Base-by-base conservation (phyloP, 2,888 invertebrate genomes). In the Aporophyla lueneburgensis region DNA sequence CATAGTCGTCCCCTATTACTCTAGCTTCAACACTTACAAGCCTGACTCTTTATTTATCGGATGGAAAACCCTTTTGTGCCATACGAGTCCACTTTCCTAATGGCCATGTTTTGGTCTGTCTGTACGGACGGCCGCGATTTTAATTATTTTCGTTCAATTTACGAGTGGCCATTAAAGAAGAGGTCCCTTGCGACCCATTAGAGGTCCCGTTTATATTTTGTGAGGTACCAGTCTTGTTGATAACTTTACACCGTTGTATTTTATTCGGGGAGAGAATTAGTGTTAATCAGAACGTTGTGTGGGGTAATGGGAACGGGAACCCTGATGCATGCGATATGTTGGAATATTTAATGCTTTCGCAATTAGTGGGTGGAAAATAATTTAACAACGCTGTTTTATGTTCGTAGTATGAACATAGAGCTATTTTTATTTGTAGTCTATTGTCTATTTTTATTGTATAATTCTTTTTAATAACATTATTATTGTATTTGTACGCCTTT, bases 81-180 rank as follows among this genome's bases (percentile, higher is more conserved):
- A 92, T 92, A 87, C 92, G 88, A 90, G 92, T 84, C 92, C 93
- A 92, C 91, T 93, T 91, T 89, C 89, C 91, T 96, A 96, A 96
- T 95, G 94, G 95, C 90, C 91, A 87, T 96, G 96, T 96, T 96
- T 95, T 95, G 96, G 96, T 93, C 94, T 90, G 90, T 88, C 89
- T 91, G 91, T 92, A 63, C 79, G 80, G 14, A 77, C 73, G 92
- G 56, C 72, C 63, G 92, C 94, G 94, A 95, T 96, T 96, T 96
- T 96, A 96, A 96, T 96, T 96, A 96, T 96, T 96, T 96, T 96
- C 96, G 94, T 94, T 93, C 96, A 96, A 96, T 96, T 96, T 96
- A 96, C 96, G 96, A 95, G 95, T 95, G 93, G 92, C 95, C 95
- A 95, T 96, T 96, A 96, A 95, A 96, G 95, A 92, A 95, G 91